Percentiles rank a stretch among this genome's conserved stretches.
Conservation (phyloP, 2,797 vertebrate genomes). For the Leuciscus waleckii region DNA sequence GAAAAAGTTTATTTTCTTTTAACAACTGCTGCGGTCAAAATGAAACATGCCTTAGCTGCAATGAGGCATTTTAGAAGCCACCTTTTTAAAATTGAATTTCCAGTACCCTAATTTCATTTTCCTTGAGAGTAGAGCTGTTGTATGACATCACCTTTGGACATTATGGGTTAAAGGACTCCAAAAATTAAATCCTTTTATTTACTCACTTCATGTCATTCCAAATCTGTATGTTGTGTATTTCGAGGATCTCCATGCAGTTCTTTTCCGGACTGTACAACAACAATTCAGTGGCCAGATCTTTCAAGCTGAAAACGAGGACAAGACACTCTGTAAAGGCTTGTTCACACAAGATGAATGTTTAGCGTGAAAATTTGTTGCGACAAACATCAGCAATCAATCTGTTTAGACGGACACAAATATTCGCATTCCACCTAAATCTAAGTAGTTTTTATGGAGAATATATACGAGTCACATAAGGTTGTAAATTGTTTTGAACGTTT, state of each 20-base stretch:
- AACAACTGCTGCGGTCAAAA: slow-evolving; percentile 41
- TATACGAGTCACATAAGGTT: not conserved
- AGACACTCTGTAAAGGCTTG: not conserved
- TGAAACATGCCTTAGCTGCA: slow-evolving; percentile 42
- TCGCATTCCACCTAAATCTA: not conserved
- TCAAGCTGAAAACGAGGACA: slow-evolving; percentile 3
- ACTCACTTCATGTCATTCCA: not conserved
- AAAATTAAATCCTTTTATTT: not conserved
- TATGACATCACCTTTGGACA: not conserved
- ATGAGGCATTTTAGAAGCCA: slow-evolving; percentile 37
- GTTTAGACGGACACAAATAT: not conserved
- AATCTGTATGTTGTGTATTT: not conserved
- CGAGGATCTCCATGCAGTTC: not conserved
- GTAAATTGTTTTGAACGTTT: not conserved
- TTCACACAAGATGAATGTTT: no score
- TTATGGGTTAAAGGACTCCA: not conserved
- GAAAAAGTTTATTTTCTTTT: slow-evolving; percentile 26
- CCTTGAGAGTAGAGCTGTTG: not conserved
- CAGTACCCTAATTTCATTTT: slow-evolving; percentile 61
- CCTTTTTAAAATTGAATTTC: slow-evolving; percentile 63
- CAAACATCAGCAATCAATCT: no score
- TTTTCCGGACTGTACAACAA: not conserved
- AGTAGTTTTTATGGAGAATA: not conserved
- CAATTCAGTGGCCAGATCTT: not conserved
- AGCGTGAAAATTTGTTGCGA: no score